Evolutionary conservation across 1,140 invertebrate species (phyloP), one percentile per base, ranked within the genome.

Genomic region (Hyles vespertilio): DNA sequence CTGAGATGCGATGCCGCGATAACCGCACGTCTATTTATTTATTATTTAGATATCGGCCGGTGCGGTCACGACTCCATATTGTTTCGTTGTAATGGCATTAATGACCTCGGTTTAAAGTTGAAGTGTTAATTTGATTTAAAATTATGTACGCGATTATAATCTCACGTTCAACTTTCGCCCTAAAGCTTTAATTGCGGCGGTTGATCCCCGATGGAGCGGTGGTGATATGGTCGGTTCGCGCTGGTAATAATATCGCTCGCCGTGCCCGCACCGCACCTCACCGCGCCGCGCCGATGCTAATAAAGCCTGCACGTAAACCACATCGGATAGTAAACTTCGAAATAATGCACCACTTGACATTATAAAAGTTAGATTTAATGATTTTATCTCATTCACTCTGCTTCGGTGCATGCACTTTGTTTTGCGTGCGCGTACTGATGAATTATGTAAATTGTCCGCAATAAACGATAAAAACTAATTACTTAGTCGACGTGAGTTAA

Each of bases 81-180:
- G 83, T 86, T 87, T 86, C 80, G 80, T 67, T 70, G 74, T 86
- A 87, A 86, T 86, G 79, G 70, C 85, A 84, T 83, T 87, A 86
- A 88, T 84, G 84, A 86, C 84, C 86, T 82, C 84, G 81, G 78
- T 81, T 86, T 81, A 86, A 87, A 89, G 82, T 89, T 86, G 84
- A 89, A 89, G 86, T 87, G 86, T 89, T 89, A 89, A 89, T 89
- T 89, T 86, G 83, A 87, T 86, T 89, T 87, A 84, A 89, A 89
- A 87, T 87, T 87, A 89, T 84, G 77, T 70, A 67, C 67, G 62
- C 69, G 84, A 89, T 87, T 79, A 84, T 70, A 67, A 89, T 89
- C 86, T 81, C 77, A 74, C 77, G 78, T 84, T 73, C 79, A 86
- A 81, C 75, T 86, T 84, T 81, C 73, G 74, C 82, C 84, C 76